These are phyloP conservation scores for Agraylea sexmaculata DNA, from an alignment of 1,140 invertebrate species.

Conservation along the genomic window DNA sequence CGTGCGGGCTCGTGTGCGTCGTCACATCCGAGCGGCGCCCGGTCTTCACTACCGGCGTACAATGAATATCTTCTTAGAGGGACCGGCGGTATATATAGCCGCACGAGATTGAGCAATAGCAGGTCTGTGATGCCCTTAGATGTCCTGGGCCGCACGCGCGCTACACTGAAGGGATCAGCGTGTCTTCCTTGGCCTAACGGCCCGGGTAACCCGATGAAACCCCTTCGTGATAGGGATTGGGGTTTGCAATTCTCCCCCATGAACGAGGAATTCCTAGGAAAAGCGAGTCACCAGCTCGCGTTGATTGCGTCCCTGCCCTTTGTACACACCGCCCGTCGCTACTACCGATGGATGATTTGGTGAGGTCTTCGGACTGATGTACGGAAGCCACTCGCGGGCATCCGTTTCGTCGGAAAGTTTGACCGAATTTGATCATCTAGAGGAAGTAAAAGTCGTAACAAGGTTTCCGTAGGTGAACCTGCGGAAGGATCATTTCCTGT, in stretches of 20 bases:
- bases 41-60: conserved; percentile 42
- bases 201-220: conserved; percentile 64
- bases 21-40: no score
- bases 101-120: conserved; percentile 72
- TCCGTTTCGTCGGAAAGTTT: conserved; percentile 48
- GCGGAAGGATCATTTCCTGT: conserved; percentile 79
- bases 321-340: conserved; percentile 86
- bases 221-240: conserved; percentile 72
- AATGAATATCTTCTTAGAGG: conserved; percentile 56
- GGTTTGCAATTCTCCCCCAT: conserved; percentile 70
- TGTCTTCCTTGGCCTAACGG: conserved; percentile 57
- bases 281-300: conserved; percentile 71
- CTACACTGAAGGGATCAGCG: conserved; percentile 69
- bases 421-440: conserved; percentile 64
- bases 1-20: conserved; percentile 13
- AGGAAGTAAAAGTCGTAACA: conserved; percentile 81
- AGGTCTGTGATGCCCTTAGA: conserved; percentile 77
- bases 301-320: conserved; percentile 81
- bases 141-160: conserved; percentile 70
- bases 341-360: conserved; percentile 78
- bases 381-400: conserved; percentile 38
- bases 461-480: conserved; percentile 82
- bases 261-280: conserved; percentile 86
- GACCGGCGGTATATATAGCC: conserved; percentile 51
- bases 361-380: conserved; percentile 59